Conservation (phyloP, 2,888 invertebrate species). For the Xestia rhomboidea region DNA sequence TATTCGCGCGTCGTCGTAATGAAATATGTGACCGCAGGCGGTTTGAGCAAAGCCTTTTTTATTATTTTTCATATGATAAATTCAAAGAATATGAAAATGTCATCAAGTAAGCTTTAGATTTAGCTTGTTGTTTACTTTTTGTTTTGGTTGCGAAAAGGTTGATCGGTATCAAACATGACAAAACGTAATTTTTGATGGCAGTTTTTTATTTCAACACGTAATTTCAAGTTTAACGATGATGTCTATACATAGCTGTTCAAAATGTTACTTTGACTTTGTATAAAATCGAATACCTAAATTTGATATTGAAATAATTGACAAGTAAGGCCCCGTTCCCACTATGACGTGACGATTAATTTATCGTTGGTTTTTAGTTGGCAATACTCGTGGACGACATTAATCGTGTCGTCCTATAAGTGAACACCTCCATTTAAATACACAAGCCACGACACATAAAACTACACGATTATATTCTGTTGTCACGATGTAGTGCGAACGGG, state of each 20-base stretch:
- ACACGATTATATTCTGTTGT: too few species aligned
- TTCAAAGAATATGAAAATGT: slow-evolving; percentile 61
- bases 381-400: too few species aligned
- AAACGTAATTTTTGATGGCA: background rate
- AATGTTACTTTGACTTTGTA: background rate
- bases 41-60: slow-evolving; percentile 68
- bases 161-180: slow-evolving; percentile 13
- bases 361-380: too few species aligned
- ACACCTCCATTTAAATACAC: too few species aligned
- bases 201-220: background rate
- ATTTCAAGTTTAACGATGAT: background rate
- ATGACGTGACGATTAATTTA: too few species aligned
- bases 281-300: background rate
- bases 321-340: too few species aligned
- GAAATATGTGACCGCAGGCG: slow-evolving; percentile 78
- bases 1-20: slow-evolving; percentile 71
- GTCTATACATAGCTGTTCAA: too few species aligned
- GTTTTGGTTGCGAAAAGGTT: slow-evolving; percentile 35
- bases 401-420: too few species aligned
- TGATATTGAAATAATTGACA: background rate
- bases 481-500: too few species aligned
- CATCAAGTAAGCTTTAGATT: slow-evolving; percentile 47
- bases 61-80: slow-evolving; percentile 63
- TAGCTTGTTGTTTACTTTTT: slow-evolving; percentile 43
- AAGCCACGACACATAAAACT: too few species aligned